Evolutionary conservation across 2,888 invertebrate species (phyloP), one percentile per base, ranked within the genome.

Genomic region (Ormyrus labotus): DNA sequence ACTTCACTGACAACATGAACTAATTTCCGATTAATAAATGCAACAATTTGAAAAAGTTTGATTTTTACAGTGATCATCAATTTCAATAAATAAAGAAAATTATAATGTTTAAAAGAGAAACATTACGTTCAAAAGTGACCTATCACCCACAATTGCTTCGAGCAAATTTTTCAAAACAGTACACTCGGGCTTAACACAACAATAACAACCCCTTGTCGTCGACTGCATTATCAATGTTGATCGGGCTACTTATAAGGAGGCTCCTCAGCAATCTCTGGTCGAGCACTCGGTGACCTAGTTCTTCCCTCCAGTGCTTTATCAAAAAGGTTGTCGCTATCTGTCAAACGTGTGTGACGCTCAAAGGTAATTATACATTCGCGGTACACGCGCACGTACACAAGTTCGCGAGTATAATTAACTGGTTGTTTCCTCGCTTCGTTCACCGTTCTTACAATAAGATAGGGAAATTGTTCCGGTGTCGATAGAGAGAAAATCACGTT

Each of bases 391-490:
- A 19, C 19, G 19, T 19, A 13, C 47, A 70, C 19, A 60, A 47
- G 60, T 72, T 53, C 3, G 51, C 19, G 55, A 51, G 48, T 13
- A 58, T 71, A 81, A 79, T 78, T 70, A 72, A 78, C 64, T 57
- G 57, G 63, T 9, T 65, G 13, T 67, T 73, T 77, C 77, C 77
- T 73, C 48, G 57, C 51, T 57, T 80, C 45, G 61, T 50, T 19
- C 4, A 47, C 11, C 51, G 53, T 55, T 57, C 13, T 50, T 64
- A 50, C 53, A 65, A 65, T 61, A 60, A 80, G 82, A 80, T 82
- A 82, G 50, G 73, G 68, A 70, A 77, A 76, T 71, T 68, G 72
- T 82, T 82, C 80, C 82, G 77, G 77, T 82, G 50, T 70, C n/a
- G 79, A 79, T 79, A 76, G 8, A 63, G 11, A 11, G 53, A 19